These are phyloP conservation scores for Parazoanthus swiftii DNA, from an alignment of 92 coral and sea anemone species.

Conservation along the genomic window DNA sequence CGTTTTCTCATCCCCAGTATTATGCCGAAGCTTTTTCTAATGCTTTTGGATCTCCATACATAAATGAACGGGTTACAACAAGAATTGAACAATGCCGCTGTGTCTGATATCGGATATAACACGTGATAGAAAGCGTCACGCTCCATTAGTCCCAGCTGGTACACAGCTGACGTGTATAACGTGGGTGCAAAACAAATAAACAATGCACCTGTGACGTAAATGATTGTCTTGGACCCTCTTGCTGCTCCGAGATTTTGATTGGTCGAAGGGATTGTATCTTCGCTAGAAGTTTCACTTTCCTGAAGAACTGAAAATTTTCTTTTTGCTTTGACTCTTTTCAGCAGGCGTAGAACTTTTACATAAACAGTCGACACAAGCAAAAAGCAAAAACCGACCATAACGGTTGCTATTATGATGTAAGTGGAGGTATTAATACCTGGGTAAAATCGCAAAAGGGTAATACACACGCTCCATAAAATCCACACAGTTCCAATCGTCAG, in stretches of 20 bases:
- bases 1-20: not conserved
- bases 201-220: conserved; percentile 56
- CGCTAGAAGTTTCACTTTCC: not conserved
- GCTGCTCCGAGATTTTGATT: not conserved
- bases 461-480: conserved; percentile 59
- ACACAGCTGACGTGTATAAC: conserved; percentile 45
- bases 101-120: conserved; percentile 75
- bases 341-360: conserved; percentile 58
- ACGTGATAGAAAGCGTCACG: conserved; percentile 56
- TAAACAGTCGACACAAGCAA: conserved; percentile 58
- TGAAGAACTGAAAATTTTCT: not conserved
- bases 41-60: conserved; percentile 62
- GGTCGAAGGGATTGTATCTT: not conserved
- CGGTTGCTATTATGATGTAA: conserved; percentile 55
- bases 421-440: conserved; percentile 53
- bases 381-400: conserved; percentile 55
- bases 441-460: conserved; percentile 51
- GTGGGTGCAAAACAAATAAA: conserved; percentile 71
- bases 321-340: conserved; percentile 35
- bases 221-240: conserved; percentile 57
- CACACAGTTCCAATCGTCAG: conserved; percentile 49
- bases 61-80: conserved; percentile 67
- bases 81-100: conserved; percentile 61
- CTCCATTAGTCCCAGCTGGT: conserved; percentile 43
- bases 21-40: conserved; percentile 58